Percentiles rank a stretch among this genome's conserved stretches.
Evolutionary conservation across 2,113 vertebrate species (phyloP).

Genomic region (Rhizomys pruinosus): DNA sequence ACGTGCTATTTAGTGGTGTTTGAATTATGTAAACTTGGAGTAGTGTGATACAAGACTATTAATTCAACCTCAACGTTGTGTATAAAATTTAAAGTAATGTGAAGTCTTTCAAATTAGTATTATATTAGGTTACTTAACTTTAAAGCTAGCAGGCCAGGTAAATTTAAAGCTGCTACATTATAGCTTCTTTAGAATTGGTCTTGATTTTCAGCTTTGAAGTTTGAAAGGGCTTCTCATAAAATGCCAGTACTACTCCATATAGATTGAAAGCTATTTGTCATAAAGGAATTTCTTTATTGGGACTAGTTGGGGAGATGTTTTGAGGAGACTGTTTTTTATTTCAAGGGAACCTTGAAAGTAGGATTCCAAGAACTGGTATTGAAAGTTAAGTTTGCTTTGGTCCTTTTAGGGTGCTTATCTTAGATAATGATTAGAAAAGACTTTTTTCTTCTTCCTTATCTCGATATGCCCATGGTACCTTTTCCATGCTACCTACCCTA

Average conservation of each 20-base stretch:
- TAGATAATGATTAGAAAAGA: slow-evolving; percentile 34
- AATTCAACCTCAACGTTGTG: neutral
- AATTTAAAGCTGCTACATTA: neutral
- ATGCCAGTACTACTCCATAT: neutral
- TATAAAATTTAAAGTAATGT: slow-evolving; percentile 36
- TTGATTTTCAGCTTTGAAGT: slow-evolving; percentile 45
- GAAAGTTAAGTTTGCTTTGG: slow-evolving; percentile 51
- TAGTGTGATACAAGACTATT: slow-evolving; percentile 16
- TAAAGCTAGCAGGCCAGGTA: slow-evolving; percentile 7
- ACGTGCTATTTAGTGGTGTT: neutral
- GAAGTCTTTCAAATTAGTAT: slow-evolving; percentile 40
- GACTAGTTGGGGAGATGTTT: neutral
- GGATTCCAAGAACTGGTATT: neutral
- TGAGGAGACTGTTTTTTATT: neutral
- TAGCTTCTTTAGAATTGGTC: neutral
- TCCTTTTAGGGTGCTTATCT: slow-evolving; percentile 17
- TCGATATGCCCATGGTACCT: neutral
- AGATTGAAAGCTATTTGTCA: neutral
- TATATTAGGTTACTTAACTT: slow-evolving; percentile 39
- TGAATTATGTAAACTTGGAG: slow-evolving; percentile 59
- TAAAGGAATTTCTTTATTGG: slow-evolving; percentile 45
- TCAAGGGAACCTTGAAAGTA: neutral
- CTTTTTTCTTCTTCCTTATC: too few relatives aligned
- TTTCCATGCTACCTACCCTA: neutral
- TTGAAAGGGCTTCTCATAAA: slow-evolving; percentile 6